These are phyloP conservation scores for Epiblema foenella DNA, from an alignment of 2,888 invertebrate species.

Conservation along the genomic window DNA sequence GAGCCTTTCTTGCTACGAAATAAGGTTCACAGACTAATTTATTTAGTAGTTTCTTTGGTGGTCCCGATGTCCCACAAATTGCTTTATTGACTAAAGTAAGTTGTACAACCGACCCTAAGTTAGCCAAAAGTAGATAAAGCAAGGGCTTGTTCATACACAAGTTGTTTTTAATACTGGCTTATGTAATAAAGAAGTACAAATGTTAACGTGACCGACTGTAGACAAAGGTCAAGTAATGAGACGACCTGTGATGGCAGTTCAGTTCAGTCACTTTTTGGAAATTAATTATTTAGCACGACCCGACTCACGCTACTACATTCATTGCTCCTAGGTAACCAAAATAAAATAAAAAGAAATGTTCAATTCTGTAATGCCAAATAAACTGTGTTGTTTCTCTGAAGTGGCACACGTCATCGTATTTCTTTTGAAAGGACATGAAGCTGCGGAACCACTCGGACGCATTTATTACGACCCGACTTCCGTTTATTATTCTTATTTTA, in stretches of 20 bases:
- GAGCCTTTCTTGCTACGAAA: neutral
- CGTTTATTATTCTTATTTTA: neutral
- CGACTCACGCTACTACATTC: too few relatives aligned
- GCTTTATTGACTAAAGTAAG: slow-evolving; percentile 26
- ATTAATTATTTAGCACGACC: too few relatives aligned
- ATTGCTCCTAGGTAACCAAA: too few relatives aligned
- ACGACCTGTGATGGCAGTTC: too few relatives aligned
- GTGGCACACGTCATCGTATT: too few relatives aligned
- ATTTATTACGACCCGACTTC: slow-evolving; percentile 10
- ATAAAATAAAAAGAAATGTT: too few relatives aligned
- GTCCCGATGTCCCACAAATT: slow-evolving; percentile 19
- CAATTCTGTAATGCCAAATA: too few relatives aligned
- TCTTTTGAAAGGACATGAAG: neutral
- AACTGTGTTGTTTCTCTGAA: too few relatives aligned
- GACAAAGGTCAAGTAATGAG: too few relatives aligned
- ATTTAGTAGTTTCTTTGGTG: slow-evolving; percentile 6
- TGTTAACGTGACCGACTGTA: too few relatives aligned
- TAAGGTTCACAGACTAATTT: slow-evolving; percentile 3
- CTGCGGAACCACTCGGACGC: neutral
- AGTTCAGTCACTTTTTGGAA: too few relatives aligned
- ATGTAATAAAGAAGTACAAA: neutral
- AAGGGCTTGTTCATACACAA: neutral
- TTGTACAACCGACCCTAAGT: slow-evolving; percentile 18
- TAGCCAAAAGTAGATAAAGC: slow-evolving; percentile 2
- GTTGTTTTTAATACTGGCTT: neutral